These are phyloP conservation scores for Cairina moschata DNA, from an alignment of 2,113 vertebrate genomes.

Conservation along the genomic window DNA sequence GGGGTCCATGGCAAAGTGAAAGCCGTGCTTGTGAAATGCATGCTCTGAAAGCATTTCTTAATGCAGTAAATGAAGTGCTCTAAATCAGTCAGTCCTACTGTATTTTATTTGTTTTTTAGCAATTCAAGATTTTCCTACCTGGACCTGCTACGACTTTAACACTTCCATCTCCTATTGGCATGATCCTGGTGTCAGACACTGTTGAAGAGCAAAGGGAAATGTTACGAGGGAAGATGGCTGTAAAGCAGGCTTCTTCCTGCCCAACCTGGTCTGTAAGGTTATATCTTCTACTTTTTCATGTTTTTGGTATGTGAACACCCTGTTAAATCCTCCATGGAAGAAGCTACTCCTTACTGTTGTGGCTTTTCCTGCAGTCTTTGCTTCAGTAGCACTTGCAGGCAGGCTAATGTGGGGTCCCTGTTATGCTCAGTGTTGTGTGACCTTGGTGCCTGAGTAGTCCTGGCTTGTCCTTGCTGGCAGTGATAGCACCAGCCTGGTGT, in stretches of 20 bases:
- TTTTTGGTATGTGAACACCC: background rate
- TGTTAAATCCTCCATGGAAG: background rate
- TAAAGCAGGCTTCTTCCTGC: background rate
- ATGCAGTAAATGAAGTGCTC: background rate
- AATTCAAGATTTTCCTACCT: slow-evolving; percentile 57
- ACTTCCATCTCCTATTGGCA: slow-evolving; percentile 72
- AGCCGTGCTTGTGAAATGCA: background rate
- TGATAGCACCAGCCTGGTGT: background rate
- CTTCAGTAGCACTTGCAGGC: background rate
- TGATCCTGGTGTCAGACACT: slow-evolving; percentile 78
- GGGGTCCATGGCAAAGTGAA: background rate
- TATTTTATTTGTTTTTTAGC: background rate
- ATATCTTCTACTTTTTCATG: background rate
- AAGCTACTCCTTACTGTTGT: background rate
- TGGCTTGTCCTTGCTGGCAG: background rate
- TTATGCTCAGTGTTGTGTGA: background rate
- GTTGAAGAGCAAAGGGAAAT: slow-evolving; percentile 42
- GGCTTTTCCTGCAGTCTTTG: background rate
- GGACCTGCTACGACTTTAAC: slow-evolving; percentile 74
- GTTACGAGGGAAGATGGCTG: background rate
- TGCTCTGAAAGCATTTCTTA: background rate
- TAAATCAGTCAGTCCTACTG: background rate
- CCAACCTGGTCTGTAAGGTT: background rate
- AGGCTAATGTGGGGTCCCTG: background rate
- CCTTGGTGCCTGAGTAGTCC: background rate